phyloP scores from a whole-genome alignment of 2,797 vertebrate genomes.

The Hypotaenidia philippensis region DNA sequence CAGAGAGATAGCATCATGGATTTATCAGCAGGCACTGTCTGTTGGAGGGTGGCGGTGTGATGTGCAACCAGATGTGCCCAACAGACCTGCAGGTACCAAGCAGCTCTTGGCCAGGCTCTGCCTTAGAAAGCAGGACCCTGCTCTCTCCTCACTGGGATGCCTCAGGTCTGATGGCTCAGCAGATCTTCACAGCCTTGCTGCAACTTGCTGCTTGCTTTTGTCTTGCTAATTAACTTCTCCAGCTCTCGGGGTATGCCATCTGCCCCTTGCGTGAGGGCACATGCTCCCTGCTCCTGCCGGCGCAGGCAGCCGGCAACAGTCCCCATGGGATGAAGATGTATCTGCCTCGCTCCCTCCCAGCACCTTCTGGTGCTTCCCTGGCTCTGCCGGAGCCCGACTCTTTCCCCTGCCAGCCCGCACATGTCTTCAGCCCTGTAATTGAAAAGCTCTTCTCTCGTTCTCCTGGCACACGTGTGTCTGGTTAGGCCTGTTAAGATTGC shows the following conservation, averaged over 20 bases:
- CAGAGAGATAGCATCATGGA: not conserved
- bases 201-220: not conserved
- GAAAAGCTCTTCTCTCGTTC: not conserved
- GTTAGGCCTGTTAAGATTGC: fast-evolving
- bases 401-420: not conserved
- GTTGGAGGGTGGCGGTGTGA: not conserved
- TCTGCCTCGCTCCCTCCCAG: constrained; percentile 25
- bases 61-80: fast-evolving
- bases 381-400: not conserved
- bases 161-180: fast-evolving
- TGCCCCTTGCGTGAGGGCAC: constrained; percentile 11
- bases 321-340: constrained; percentile 66
- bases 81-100: not conserved
- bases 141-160: not conserved
- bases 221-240: constrained; percentile 51
- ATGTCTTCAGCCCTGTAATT: fast-evolving
- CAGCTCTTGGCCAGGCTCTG: no score
- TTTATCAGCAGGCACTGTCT: not conserved
- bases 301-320: not conserved
- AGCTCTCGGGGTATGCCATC: not conserved
- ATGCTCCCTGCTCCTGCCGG: not conserved
- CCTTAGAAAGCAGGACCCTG: fast-evolving
- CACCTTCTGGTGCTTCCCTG: constrained; percentile 24
- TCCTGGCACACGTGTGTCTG: fast-evolving
- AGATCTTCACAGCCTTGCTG: not conserved